phyloP scores from a whole-genome alignment of 2,113 vertebrate species.

The Mirounga angustirostris region DNA sequence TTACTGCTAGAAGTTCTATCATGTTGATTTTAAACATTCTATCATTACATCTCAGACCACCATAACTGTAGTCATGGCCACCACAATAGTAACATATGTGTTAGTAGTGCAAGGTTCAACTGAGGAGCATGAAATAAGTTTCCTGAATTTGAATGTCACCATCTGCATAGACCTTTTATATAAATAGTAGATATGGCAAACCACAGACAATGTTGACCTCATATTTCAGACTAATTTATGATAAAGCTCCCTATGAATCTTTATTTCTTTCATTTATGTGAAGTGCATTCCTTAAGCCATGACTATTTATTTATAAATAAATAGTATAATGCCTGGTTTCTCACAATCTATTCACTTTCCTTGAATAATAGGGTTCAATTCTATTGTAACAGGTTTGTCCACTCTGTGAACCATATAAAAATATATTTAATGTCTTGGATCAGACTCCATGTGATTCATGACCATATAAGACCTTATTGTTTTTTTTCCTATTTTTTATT shows the following conservation, averaged over 20 bases:
- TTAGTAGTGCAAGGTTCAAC: neutral
- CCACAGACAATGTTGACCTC: neutral
- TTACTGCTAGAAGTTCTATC: neutral
- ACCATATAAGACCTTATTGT: neutral
- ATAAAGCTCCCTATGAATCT: neutral
- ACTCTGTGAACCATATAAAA: neutral
- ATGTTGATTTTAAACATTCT: neutral
- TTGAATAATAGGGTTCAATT: neutral
- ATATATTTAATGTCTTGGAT: neutral
- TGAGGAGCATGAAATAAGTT: neutral
- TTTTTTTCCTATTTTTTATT: neutral
- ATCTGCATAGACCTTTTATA: neutral
- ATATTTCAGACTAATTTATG: neutral
- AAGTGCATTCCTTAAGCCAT: too few species aligned
- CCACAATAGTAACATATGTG: too few species aligned
- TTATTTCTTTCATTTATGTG: neutral
- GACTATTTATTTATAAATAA: neutral
- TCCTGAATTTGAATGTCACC: neutral
- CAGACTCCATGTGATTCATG: neutral
- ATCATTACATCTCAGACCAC: neutral
- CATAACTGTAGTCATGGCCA: neutral
- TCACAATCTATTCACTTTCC: neutral
- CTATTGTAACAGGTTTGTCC: neutral
- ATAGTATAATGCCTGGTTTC: too few species aligned
- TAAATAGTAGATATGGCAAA: neutral